Conservation (phyloP, 1,140 invertebrate species). For the Pteromalus puparum region DNA sequence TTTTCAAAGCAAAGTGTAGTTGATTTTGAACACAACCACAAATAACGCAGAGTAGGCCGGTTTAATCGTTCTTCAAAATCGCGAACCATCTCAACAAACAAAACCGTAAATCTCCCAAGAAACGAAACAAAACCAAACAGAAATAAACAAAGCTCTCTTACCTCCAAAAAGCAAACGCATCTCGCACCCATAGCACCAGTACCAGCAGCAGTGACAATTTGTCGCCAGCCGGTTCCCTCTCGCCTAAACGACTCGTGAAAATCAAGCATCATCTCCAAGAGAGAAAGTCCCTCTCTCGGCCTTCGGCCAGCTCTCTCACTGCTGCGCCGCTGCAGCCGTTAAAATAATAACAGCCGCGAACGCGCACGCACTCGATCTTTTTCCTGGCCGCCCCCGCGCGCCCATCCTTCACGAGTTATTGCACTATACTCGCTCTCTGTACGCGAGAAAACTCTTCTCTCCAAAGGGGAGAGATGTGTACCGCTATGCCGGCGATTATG, state of each 20-base stretch:
- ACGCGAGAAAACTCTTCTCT: neutral
- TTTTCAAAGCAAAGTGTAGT: no score
- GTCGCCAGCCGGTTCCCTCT: neutral
- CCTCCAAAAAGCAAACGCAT: neutral
- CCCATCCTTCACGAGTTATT: conserved; percentile 13
- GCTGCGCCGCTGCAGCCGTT: neutral
- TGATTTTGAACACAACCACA: no score
- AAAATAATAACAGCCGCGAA: conserved; percentile 24
- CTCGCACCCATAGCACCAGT: no score
- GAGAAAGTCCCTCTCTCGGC: conserved; percentile 28
- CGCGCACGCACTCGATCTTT: neutral
- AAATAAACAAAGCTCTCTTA: neutral
- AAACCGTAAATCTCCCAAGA: neutral
- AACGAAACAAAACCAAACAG: neutral
- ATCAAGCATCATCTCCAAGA: neutral
- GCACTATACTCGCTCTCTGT: neutral
- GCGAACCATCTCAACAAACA: no score
- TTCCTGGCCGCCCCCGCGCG: conserved; percentile 10
- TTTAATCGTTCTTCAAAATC: no score
- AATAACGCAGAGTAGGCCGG: no score
- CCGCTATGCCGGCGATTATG: conserved; percentile 56
- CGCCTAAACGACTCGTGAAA: neutral
- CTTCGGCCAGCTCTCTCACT: conserved; percentile 1
- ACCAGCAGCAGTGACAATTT: neutral
- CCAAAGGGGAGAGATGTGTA: conserved; percentile 17